Evolutionary conservation across 2,888 invertebrate species (phyloP).

Genomic region (Notodonta dromedarius): DNA sequence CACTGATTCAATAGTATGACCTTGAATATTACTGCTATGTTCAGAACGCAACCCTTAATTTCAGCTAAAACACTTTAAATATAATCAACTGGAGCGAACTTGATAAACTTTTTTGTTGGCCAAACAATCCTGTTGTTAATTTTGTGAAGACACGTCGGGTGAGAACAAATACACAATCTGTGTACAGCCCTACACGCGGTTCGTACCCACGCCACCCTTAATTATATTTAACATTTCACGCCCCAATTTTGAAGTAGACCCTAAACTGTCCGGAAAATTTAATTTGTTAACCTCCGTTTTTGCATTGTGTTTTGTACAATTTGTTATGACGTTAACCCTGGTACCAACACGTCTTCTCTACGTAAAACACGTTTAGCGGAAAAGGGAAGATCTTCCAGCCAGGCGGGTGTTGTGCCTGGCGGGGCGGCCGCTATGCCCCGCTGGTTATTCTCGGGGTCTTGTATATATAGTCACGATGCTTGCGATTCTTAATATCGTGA

Average conservation of each 20-base stretch:
- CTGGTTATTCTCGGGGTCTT: too few species aligned
- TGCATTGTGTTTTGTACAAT: slow-evolving; percentile 31
- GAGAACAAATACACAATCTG: slow-evolving; percentile 33
- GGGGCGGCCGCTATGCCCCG: too few species aligned
- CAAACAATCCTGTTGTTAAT: slow-evolving; percentile 32
- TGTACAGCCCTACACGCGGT: slow-evolving; percentile 14
- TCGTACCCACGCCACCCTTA: slow-evolving; percentile 29
- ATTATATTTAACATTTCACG: slow-evolving; percentile 45
- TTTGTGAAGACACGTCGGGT: slow-evolving; percentile 31
- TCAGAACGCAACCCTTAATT: too few species aligned
- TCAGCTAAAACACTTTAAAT: not conserved
- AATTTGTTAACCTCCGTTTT: slow-evolving; percentile 42
- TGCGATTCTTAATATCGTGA: too few species aligned
- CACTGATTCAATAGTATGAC: too few species aligned
- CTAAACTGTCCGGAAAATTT: slow-evolving; percentile 38
- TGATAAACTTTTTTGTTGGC: slow-evolving; percentile 1
- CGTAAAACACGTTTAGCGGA: too few species aligned
- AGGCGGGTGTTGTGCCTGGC: too few species aligned
- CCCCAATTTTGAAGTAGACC: slow-evolving; percentile 35
- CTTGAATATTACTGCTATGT: too few species aligned
- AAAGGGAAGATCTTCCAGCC: too few species aligned
- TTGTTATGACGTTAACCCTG: slow-evolving; percentile 11
- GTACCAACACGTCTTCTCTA: not conserved
- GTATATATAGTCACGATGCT: too few species aligned
- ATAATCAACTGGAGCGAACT: not conserved